Evolutionary conservation across 2,888 invertebrate species (phyloP).

Genomic region (Tromatobia lineatoria): DNA sequence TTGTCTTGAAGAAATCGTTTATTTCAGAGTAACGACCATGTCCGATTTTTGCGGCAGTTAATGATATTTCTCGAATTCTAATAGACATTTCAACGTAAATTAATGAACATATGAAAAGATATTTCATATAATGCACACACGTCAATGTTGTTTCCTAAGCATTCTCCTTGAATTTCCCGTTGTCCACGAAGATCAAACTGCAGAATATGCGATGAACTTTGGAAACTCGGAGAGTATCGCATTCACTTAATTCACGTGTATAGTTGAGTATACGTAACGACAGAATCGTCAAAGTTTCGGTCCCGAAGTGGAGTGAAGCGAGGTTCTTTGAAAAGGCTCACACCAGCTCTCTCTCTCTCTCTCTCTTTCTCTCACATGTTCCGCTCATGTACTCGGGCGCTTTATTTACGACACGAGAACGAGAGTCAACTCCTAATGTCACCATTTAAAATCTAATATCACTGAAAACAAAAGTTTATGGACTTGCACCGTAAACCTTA

Average conservation of each 20-base stretch:
- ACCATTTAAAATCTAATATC: constrained; percentile 76
- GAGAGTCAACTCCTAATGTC: constrained; percentile 74
- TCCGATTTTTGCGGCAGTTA: no score
- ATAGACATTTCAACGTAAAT: no score
- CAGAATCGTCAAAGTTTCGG: constrained; percentile 62
- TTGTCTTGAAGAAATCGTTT: no score
- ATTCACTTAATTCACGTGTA: constrained; percentile 45
- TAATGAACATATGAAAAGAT: no score
- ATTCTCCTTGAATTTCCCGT: background rate
- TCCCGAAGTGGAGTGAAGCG: constrained; percentile 1
- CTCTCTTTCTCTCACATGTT: background rate
- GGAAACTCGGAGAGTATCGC: constrained; percentile 27
- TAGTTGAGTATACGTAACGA: constrained; percentile 33
- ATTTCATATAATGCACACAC: background rate
- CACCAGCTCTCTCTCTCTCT: background rate
- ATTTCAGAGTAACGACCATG: no score
- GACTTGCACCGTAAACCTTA: constrained; percentile 71
- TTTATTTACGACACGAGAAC: constrained; percentile 17
- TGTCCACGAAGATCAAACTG: background rate
- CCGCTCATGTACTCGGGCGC: background rate
- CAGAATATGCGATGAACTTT: constrained; percentile 32
- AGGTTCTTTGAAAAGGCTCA: background rate
- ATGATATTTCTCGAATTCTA: no score
- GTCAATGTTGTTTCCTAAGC: background rate
- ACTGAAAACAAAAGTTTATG: constrained; percentile 69